Evolutionary conservation across 92 coral and sea anemone genomes (phyloP).

Genomic region (Phenganax stokvisi): DNA sequence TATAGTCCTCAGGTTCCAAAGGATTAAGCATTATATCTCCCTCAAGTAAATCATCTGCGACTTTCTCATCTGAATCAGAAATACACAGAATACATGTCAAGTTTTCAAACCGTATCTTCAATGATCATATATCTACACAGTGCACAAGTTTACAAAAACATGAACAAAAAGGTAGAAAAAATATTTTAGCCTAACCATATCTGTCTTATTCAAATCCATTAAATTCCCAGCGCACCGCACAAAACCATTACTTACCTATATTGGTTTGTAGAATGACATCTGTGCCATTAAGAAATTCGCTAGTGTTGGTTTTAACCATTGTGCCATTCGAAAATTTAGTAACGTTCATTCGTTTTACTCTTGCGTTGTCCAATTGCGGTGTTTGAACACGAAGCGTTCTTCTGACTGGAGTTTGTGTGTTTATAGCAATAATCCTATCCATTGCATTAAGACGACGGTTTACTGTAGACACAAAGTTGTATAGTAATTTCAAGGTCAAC

Average conservation of each 20-base stretch:
- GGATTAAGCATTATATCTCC: slow-evolving; percentile 32
- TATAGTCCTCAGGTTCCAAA: slow-evolving; percentile 6
- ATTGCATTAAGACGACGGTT: slow-evolving; percentile 9
- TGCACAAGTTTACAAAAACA: neutral
- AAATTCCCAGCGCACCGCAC: neutral
- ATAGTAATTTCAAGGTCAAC: neutral
- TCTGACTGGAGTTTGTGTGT: slow-evolving; percentile 2
- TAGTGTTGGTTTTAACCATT: slow-evolving; percentile 6
- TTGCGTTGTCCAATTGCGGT: too few species aligned
- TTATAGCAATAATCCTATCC: slow-evolving; percentile 22
- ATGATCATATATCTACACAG: too few species aligned
- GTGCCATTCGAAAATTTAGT: slow-evolving; percentile 15
- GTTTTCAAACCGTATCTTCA: neutral
- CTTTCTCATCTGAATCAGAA: neutral
- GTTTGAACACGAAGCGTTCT: neutral
- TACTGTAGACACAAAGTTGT: neutral
- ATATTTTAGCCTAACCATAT: neutral
- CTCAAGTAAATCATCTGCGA: slow-evolving; percentile 21
- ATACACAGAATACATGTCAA: neutral
- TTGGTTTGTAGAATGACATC: slow-evolving; percentile 15
- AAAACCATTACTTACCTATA: neutral
- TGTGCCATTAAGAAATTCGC: neutral
- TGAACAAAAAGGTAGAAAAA: neutral
- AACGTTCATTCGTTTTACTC: slow-evolving; percentile 14
- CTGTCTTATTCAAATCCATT: neutral